Percentiles rank a stretch among this genome's conserved stretches.
Evolutionary conservation across 2,797 vertebrate genomes (phyloP).

Genomic region (Cyprinodon diabolis): DNA sequence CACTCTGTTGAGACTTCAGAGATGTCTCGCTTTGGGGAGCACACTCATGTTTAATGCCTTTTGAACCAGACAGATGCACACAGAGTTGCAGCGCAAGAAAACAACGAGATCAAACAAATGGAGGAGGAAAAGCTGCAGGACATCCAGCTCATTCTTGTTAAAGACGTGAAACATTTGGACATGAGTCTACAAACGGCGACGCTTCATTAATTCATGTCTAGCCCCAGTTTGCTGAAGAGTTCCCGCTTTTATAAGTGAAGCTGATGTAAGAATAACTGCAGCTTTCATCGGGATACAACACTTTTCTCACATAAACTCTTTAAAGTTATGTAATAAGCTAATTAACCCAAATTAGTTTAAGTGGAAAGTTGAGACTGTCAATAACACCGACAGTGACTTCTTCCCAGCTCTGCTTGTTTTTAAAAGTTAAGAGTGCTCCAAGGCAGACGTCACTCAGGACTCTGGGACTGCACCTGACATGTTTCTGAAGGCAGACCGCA

Average conservation of each 20-base stretch:
- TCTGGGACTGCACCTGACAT: slow-evolving; percentile 11
- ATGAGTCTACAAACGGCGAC: slow-evolving; percentile 49
- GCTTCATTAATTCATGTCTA: slow-evolving; percentile 68
- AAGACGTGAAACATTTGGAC: slow-evolving; percentile 64
- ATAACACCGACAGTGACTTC: background rate
- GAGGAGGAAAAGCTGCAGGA: slow-evolving; percentile 68
- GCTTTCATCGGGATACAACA: slow-evolving; percentile 9
- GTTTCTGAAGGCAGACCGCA: slow-evolving; percentile 21
- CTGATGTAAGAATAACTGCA: slow-evolving; percentile 29
- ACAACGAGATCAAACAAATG: slow-evolving; percentile 70
- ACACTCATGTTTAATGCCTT: slow-evolving; percentile 77
- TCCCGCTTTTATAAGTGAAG: slow-evolving; percentile 16
- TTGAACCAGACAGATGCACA: slow-evolving; percentile 65
- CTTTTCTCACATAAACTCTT: background rate
- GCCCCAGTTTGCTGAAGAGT: slow-evolving; percentile 22
- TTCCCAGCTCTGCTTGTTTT: background rate
- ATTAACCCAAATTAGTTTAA: slow-evolving; percentile 1
- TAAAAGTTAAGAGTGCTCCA: background rate
- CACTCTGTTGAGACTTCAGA: slow-evolving; percentile 47
- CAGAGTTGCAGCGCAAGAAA: slow-evolving; percentile 60
- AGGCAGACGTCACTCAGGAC: slow-evolving; percentile 3
- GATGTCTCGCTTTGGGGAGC: slow-evolving; percentile 56
- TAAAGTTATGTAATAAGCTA: background rate
- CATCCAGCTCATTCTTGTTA: slow-evolving; percentile 53
- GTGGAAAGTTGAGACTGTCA: slow-evolving; percentile 4